phyloP scores from a whole-genome alignment of 2,113 vertebrate genomes.

The Leucopternis melanops region DNA sequence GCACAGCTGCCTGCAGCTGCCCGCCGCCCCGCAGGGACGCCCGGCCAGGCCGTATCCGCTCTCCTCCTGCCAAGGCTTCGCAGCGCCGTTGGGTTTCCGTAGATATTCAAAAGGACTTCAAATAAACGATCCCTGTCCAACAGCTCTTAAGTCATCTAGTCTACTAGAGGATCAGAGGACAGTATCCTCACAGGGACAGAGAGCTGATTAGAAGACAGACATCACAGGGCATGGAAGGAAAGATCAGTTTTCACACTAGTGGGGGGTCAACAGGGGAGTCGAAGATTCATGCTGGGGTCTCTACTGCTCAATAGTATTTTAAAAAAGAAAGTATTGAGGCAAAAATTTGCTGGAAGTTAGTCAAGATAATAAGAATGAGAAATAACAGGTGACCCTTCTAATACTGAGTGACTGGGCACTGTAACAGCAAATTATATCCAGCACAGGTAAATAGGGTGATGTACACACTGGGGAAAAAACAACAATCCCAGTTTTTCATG shows the following conservation, averaged over 20 bases:
- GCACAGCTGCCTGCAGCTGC: conserved; percentile 34
- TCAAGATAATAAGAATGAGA: neutral
- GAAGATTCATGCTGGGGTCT: neutral
- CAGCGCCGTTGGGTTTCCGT: neutral
- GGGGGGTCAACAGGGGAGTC: neutral
- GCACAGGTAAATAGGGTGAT: neutral
- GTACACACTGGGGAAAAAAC: neutral
- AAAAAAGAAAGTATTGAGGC: neutral
- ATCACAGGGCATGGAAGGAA: neutral
- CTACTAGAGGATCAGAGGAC: neutral
- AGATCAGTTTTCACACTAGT: neutral
- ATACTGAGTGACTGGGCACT: neutral
- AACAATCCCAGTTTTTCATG: neutral
- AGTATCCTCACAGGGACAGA: neutral
- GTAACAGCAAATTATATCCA: neutral
- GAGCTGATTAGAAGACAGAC: neutral
- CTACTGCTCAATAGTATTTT: neutral
- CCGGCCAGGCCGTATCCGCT: conserved; percentile 22
- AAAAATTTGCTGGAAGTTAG: neutral
- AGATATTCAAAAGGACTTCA: neutral
- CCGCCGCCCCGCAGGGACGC: neutral
- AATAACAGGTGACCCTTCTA: neutral
- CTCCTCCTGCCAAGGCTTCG: conserved; percentile 36
- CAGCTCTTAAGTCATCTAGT: neutral
- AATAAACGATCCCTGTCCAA: neutral